These are phyloP conservation scores for Okapia johnstoni DNA, from an alignment of 2,113 vertebrate species.

Conservation along the genomic window DNA sequence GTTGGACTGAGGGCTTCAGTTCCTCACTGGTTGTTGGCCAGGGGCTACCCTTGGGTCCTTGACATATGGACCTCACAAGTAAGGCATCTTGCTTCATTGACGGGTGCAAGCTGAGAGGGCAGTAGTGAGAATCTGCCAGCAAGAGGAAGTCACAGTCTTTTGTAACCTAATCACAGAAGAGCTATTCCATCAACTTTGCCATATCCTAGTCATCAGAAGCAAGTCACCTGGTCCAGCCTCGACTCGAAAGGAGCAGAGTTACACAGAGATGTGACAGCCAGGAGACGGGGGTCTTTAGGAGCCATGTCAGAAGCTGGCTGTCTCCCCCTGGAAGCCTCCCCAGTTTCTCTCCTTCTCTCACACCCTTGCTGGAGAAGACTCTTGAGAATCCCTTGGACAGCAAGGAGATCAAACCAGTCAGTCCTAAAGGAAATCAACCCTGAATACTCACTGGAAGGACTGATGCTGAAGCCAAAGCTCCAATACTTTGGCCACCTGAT, in stretches of 20 bases:
- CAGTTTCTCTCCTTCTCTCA: not conserved
- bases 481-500: not conserved
- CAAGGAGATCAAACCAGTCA: not conserved
- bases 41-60: not conserved
- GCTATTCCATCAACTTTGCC: not conserved
- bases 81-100: not conserved
- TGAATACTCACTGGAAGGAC: not conserved
- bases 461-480: not conserved
- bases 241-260: not conserved
- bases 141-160: not conserved
- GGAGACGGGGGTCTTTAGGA: rapidly evolving
- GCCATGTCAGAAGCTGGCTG: rapidly evolving
- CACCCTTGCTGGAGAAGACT: not conserved
- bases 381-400: not conserved
- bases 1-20: not conserved
- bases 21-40: not conserved
- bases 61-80: not conserved
- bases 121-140: not conserved
- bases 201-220: not conserved
- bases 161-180: not conserved
- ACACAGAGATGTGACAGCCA: not conserved
- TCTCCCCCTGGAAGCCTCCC: too few relatives aligned
- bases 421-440: not conserved
- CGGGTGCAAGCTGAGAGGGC: not conserved
- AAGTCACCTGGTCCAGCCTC: not conserved